Evolutionary conservation across 1,140 invertebrate genomes (phyloP), one percentile per base, ranked within the genome.

Genomic region (Cephus cinctus): DNA sequence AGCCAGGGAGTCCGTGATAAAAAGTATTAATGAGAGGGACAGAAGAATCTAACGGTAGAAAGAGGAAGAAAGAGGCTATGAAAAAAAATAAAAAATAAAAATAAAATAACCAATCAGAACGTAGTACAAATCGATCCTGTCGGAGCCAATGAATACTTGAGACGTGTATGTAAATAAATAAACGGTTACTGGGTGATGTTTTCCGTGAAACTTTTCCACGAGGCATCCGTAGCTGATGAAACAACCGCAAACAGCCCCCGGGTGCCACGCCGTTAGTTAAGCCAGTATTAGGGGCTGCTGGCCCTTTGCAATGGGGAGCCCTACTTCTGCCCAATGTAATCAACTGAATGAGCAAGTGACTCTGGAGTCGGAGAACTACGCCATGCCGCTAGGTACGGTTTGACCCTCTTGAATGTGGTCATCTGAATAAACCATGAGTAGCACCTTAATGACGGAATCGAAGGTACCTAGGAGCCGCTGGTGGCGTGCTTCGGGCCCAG

Each of bases 311-410:
- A 16, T 11, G n/a, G 32, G 32, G 32, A n/a, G 25, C n/a, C 25
- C 25, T n/a, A 8, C 47, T 42, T 41, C 39, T 43, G 52, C 22
- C 50, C 57, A 53, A 56, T 54, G 57, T 64, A 64, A 64, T 70
- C 67, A 67, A 69, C 59, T 62, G 67, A 68, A 70, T 69, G 67
- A 70, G 63, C 64, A 67, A 70, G 67, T 69, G 66, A 69, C 67
- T 69, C 54, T 55, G 48, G 64, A 69, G 64, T n/a, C n/a, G n/a
- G n/a, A n/a, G n/a, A n/a, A n/a, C n/a, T n/a, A n/a, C n/a, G n/a
- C n/a, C n/a, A n/a, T n/a, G n/a, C n/a, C n/a, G n/a, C n/a, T n/a
- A n/a, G n/a, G n/a, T 2, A 32, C n/a, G 18, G 41, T 31, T 46
- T 44, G 43, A 51, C 49, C 49, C 35, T 43, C 43, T 36, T 19